Percentiles rank a stretch among this genome's conserved stretches.
These are phyloP conservation scores for Albula glossodonta DNA, from an alignment of 2,113 vertebrate species.

Conservation along the genomic window DNA sequence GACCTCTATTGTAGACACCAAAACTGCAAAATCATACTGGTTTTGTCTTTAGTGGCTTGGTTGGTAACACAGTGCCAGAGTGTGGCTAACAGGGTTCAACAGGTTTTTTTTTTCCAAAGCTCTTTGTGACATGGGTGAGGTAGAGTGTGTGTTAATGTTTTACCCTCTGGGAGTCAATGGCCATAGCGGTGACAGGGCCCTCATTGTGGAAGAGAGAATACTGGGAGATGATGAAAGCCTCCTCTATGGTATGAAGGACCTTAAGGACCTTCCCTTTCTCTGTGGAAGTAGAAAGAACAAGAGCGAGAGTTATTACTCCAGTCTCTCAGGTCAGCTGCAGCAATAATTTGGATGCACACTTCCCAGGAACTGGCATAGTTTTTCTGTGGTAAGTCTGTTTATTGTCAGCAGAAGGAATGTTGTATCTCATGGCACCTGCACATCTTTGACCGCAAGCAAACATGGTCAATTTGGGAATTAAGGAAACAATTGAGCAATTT, in stretches of 20 bases:
- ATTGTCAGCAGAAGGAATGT: too few relatives aligned
- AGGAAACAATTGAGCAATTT: background rate
- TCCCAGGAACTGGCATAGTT: too few relatives aligned
- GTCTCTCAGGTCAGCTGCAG: too few relatives aligned
- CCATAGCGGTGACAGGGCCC: conserved; percentile 72
- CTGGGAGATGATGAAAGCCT: conserved; percentile 75
- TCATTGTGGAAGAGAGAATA: conserved; percentile 73
- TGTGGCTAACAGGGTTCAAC: background rate
- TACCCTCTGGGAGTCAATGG: conserved; percentile 72
- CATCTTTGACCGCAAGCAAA: background rate
- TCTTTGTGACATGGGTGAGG: background rate
- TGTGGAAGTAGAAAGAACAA: conserved; percentile 39
- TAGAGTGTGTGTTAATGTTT: background rate
- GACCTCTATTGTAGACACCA: too few relatives aligned
- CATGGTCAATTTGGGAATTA: too few relatives aligned
- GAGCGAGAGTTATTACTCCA: background rate
- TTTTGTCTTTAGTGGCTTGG: too few relatives aligned
- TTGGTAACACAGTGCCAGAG: background rate
- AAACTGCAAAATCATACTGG: too few relatives aligned
- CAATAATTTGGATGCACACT: too few relatives aligned
- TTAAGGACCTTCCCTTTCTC: conserved; percentile 79
- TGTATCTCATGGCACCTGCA: background rate
- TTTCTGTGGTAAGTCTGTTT: too few relatives aligned
- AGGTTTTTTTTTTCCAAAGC: background rate
- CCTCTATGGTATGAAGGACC: conserved; percentile 69